phyloP scores from a whole-genome alignment of 2,888 invertebrate genomes.

The Cremastinae sp. region DNA sequence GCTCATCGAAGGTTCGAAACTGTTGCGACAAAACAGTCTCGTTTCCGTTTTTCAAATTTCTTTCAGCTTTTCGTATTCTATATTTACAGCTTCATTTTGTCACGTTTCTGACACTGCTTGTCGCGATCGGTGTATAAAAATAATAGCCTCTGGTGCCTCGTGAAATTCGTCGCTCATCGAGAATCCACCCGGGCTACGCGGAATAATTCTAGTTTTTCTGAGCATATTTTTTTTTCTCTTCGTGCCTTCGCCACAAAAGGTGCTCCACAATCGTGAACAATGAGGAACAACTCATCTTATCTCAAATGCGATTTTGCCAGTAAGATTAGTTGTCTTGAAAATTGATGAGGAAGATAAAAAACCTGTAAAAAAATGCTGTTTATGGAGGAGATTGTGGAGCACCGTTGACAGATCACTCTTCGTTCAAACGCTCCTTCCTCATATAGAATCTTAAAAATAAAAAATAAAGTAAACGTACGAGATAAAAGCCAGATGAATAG shows the following conservation, averaged over 20 bases:
- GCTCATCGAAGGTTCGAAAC: conserved; percentile 62
- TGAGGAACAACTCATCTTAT: no score
- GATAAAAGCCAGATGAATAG: conserved; percentile 1
- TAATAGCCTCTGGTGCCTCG: conserved; percentile 75
- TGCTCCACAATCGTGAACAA: neutral
- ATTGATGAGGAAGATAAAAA: no score
- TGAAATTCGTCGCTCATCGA: conserved; percentile 55
- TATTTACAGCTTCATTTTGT: conserved; percentile 46
- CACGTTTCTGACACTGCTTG: conserved; percentile 25
- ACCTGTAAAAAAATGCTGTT: no score
- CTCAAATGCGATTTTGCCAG: no score
- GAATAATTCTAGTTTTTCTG: conserved; percentile 68
- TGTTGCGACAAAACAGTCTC: conserved; percentile 60
- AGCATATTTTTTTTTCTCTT: conserved; percentile 67
- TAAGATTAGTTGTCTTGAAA: no score
- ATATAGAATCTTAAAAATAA: no score
- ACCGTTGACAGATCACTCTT: no score
- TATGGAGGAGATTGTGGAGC: conserved; percentile 1
- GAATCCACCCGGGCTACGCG: conserved; percentile 65
- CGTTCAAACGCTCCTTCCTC: no score
- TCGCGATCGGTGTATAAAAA: conserved; percentile 73
- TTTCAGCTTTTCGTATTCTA: conserved; percentile 45
- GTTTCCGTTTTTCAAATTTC: conserved; percentile 43
- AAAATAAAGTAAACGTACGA: neutral
- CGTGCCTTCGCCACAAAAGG: conserved; percentile 1